Evolutionary conservation across 2,797 vertebrate species (phyloP), one percentile per base, ranked within the genome.

Genomic region (Phataginus tetradactyla): DNA sequence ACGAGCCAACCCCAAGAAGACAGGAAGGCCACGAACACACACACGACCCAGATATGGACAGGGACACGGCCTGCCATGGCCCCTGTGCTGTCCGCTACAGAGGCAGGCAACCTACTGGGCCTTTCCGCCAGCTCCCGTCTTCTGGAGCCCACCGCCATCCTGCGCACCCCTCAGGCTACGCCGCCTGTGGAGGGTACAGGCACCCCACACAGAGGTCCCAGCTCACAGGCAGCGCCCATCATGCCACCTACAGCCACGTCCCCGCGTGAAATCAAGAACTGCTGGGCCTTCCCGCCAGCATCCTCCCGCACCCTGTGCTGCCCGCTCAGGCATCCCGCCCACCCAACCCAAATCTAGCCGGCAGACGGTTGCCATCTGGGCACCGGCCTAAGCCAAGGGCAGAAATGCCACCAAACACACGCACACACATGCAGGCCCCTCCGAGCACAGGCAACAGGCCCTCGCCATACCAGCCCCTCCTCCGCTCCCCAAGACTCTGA

Each of bases 391-490:
- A 45, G 51, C 87, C 1, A 2, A 29, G 45, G 69, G 20, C 88
- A 86, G 74, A 27, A 5, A 39, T 10, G 2, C 77, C 81, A 2
- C 4, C 3, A 5, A 9, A 25, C 32, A n/a, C 72, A 37, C 59
- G 7, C 95, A 53, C 89, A 34, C 13, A 3, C 64, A 23, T 55
- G 20, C 13, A 45, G 98, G 98, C 98, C 98, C 98, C 98, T 98
- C 98, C 96, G 95, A 98, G 98, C 97, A 97, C 96, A 98, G 97
- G 98, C 98, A 96, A 98, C 98, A 98, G 98, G 98, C 98, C 95
- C 98, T 92, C 96, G 93, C 98, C 95, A 97, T 98, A 98, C 97
- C 97, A 79, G 94, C 98, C 98, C 98, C 98, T 97, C 97, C 98
- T 97, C 86, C 17, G 61, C 93, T 93, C 98, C 90, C 98, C 95